phyloP scores from a whole-genome alignment of 2,888 invertebrate genomes.

The Encarsia formosa region DNA sequence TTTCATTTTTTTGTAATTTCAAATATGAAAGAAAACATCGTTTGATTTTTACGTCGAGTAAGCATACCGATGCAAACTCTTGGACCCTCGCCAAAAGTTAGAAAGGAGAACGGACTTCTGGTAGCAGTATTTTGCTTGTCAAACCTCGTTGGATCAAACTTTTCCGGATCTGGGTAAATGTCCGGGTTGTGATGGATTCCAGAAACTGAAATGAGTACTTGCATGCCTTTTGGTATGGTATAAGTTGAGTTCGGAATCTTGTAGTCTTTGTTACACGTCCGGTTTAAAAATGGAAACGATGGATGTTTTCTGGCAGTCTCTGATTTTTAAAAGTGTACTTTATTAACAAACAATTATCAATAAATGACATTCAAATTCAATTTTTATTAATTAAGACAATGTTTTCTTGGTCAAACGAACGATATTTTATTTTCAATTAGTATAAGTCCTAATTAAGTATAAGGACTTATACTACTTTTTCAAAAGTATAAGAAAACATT shows the following conservation, averaged over 20 bases:
- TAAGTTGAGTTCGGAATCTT: conserved; percentile 26
- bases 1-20: background rate
- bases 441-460: too few relatives aligned
- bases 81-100: conserved; percentile 32
- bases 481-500: too few relatives aligned
- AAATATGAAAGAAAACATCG: background rate
- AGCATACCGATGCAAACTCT: conserved; percentile 25
- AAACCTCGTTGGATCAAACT: too few relatives aligned
- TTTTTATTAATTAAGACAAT: too few relatives aligned
- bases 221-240: conserved; percentile 28
- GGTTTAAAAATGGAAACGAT: conserved; percentile 37
- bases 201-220: conserved; percentile 42
- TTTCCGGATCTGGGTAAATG: conserved; percentile 34
- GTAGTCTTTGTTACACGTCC: conserved; percentile 37
- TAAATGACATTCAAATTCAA: too few relatives aligned
- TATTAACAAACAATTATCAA: too few relatives aligned
- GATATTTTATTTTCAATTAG: too few relatives aligned
- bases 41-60: background rate
- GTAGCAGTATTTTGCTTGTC: conserved; percentile 36
- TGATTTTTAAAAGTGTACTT: conserved; percentile 14
- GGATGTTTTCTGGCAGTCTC: conserved; percentile 45
- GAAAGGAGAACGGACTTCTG: conserved; percentile 26
- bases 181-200: conserved; percentile 50
- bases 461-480: too few relatives aligned
- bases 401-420: too few relatives aligned